Evolutionary conservation across 2,113 vertebrate genomes (phyloP), one percentile per base, ranked within the genome.

Genomic region (Tursiops truncatus): DNA sequence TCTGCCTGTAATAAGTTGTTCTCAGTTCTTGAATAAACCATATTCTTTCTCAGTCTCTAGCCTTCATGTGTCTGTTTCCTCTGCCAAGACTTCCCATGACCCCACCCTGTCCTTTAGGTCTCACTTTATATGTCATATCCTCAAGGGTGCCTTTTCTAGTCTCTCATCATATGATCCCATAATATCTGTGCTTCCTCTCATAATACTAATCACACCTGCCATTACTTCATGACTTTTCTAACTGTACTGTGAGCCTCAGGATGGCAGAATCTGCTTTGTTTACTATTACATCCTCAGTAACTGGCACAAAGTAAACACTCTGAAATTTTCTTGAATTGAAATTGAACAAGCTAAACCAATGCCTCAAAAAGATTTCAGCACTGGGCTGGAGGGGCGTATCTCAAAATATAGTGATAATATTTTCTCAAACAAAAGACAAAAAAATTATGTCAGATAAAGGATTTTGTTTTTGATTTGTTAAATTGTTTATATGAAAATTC

Each of bases 391-490:
- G 47, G 47, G 31, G 11, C 11, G 10, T 2, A 60, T 70, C 67
- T 86, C 18, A 94, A 92, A 5, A 4, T 74, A 73, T 2, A 71
- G 23, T 63, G 71, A 53, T 76, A 5, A 36, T 84, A 74, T 74
- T 91, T 84, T 68, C 33, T 95, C 50, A 88, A 96, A 89, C 25
- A 68, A 85, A 62, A 80, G 28, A 33, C 12, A 93, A 38, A 60
- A 50, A 87, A 68, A 53, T 77, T 80, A 82, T 63, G n/a, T 31
- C 26, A 71, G 36, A 21, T 63, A 73, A 92, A 77, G 2, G 9
- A 62, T 74, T 79, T 89, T 86, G 18, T 4, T 91, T 96, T 86
- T 41, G 5, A 77, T 84, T 94, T 94, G n/a, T 94, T 68, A 94
- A 71, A 84, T 53, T 65, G 12, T 38, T 93, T 74, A n/a, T 70